These are phyloP conservation scores for Myathropa florea DNA, from an alignment of 2,888 invertebrate genomes.

Conservation along the genomic window DNA sequence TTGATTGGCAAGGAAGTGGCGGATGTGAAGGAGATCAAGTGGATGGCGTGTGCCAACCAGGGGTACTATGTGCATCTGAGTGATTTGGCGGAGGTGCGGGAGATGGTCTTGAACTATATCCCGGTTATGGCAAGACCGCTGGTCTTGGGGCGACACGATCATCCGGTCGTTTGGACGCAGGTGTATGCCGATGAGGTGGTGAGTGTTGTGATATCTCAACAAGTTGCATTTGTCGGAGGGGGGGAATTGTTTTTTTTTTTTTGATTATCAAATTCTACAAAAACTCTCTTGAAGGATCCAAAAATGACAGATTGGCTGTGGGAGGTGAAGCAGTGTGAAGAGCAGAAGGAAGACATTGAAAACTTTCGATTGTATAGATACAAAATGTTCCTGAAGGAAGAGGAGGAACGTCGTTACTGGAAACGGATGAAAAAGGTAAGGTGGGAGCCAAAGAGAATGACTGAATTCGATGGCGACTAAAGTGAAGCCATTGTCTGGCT, in stretches of 20 bases:
- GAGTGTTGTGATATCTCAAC: slow-evolving; percentile 75
- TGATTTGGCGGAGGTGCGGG: slow-evolving; percentile 97
- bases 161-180: slow-evolving; percentile 98
- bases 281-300: slow-evolving; percentile 84
- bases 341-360: slow-evolving; percentile 89
- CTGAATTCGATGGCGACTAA: no score
- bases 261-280: background rate
- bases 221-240: background rate
- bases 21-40: slow-evolving; percentile 95
- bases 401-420: slow-evolving; percentile 82
- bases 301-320: slow-evolving; percentile 95
- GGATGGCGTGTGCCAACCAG: slow-evolving; percentile 99
- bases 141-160: slow-evolving; percentile 90
- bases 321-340: slow-evolving; percentile 90
- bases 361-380: slow-evolving; percentile 82
- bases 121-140: slow-evolving; percentile 98
- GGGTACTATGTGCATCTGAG: slow-evolving; percentile 98
- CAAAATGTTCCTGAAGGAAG: slow-evolving; percentile 84
- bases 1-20: slow-evolving; percentile 97
- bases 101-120: slow-evolving; percentile 97
- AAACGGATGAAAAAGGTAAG: slow-evolving; percentile 73
- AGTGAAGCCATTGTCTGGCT: no score
- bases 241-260: background rate
- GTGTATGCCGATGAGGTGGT: slow-evolving; percentile 96
- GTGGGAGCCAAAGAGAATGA: no score